These are phyloP conservation scores for Micromesistius poutassou DNA, from an alignment of 2,797 vertebrate species.

Conservation along the genomic window DNA sequence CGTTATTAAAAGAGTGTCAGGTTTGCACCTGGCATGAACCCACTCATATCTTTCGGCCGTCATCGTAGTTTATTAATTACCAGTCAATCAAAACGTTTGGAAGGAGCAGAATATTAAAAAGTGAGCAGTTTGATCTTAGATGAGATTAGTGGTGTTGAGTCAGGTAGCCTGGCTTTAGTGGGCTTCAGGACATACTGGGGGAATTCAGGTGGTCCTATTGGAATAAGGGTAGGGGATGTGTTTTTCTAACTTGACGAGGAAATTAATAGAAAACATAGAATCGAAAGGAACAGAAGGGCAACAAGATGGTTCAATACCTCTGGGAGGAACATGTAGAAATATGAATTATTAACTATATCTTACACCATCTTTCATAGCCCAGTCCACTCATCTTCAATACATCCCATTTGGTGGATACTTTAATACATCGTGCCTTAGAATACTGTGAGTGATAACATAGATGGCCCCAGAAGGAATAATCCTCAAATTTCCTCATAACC, in stretches of 20 bases:
- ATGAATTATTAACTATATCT: not conserved
- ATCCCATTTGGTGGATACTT: too few relatives aligned
- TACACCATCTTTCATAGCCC: not conserved
- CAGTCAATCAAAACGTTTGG: not conserved
- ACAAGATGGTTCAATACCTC: not conserved
- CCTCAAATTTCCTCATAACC: not conserved
- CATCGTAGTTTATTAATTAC: not conserved
- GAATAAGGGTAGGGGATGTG: not conserved
- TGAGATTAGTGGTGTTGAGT: not conserved
- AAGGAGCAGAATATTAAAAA: not conserved
- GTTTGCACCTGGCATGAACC: constrained; percentile 14
- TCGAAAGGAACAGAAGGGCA: not conserved
- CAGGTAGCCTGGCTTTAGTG: not conserved
- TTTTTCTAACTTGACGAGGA: not conserved
- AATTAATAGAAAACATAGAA: not conserved
- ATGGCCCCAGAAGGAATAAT: too few relatives aligned
- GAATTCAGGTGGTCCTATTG: not conserved
- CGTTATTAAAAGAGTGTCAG: constrained; percentile 37
- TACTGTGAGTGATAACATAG: too few relatives aligned
- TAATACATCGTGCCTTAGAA: too few relatives aligned
- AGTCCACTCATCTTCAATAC: not conserved
- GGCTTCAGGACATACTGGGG: too few relatives aligned
- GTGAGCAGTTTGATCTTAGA: not conserved
- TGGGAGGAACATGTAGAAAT: not conserved
- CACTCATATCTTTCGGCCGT: not conserved